phyloP scores from a whole-genome alignment of 2,888 invertebrate genomes.

The Aphelenchoides bicaudatus region DNA sequence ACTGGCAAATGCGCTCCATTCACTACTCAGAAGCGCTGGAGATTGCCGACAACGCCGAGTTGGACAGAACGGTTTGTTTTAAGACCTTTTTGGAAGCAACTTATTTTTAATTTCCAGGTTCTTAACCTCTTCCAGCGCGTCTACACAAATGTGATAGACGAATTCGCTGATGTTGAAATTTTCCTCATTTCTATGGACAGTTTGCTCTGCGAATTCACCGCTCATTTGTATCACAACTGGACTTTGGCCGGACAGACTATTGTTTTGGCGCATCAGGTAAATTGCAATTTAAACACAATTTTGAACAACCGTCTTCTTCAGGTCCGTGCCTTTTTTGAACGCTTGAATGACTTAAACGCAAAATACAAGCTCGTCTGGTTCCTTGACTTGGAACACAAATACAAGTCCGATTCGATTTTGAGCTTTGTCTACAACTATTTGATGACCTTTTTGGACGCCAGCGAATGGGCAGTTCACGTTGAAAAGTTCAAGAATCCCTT shows the following conservation, averaged over 20 bases:
- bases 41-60: constrained; percentile 13
- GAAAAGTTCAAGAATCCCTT: constrained; percentile 48
- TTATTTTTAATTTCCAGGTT: constrained; percentile 31
- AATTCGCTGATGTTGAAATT: constrained; percentile 59
- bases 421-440: constrained; percentile 47
- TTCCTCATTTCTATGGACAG: constrained; percentile 57
- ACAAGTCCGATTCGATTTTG: constrained; percentile 48
- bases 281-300: neutral
- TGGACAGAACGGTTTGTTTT: constrained; percentile 5
- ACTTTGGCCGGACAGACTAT: constrained; percentile 55
- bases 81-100: neutral
- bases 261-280: constrained; percentile 50
- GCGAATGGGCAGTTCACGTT: constrained; percentile 24
- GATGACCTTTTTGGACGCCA: constrained; percentile 37
- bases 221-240: constrained; percentile 59
- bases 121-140: constrained; percentile 41
- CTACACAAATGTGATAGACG: constrained; percentile 53
- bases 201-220: constrained; percentile 51
- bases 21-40: constrained; percentile 14
- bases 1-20: constrained; percentile 8
- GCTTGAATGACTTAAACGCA: constrained; percentile 49
- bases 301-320: constrained; percentile 24
- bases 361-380: constrained; percentile 56
- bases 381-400: constrained; percentile 48
- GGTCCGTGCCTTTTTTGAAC: constrained; percentile 50